Evolutionary conservation across 2,797 vertebrate species (phyloP), one percentile per base, ranked within the genome.

Genomic region (Crocidura indochinensis): DNA sequence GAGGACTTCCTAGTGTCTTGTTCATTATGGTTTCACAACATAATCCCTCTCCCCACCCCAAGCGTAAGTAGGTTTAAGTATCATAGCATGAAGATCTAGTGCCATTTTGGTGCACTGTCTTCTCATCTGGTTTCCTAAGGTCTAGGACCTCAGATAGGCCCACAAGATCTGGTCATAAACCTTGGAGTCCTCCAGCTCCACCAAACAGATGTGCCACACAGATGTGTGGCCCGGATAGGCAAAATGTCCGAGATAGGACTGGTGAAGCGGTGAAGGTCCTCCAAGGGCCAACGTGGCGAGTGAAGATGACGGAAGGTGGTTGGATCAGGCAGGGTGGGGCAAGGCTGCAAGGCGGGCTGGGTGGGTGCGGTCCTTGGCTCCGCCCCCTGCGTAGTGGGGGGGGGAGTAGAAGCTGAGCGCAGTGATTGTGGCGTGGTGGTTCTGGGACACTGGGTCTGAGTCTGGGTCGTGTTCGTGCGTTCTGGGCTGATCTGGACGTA

Each of bases 351-450:
- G 80, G 85, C 2, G 85, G 49, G 49, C 14, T 10, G 2, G 2
- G 26, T 10, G 77, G 87, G 74, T 11, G 68, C 2, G 29, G 53
- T 14, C 53, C 60, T 60, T 71, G 93, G 46, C 95, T 44, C 94
- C 94, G 83, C 92, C 95, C 88, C 12, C 10, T 0, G 38, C 67
- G 9, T 67, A 0, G 69, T 0, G 0, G 10, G 62, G 10, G 2
- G 38, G 38, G 38, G 38, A 38, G 46, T 88, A 64, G 89, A 79
- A 60, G 75, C 64, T 24, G 62, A 73, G 49, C 24, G 4, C 8
- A 0, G 75, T 1, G 82, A 94, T 91, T 92, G 93, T 96, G 96
- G 92, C 92, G 93, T 94, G 75, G 56, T 0, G 0, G 31, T 0
- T 3, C 38, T 6, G 0, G 22, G 47, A 38, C 62, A 0, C 10